Base-by-base conservation (phyloP, 2,113 vertebrate genomes). In the Actenoides lindsayi region DNA sequence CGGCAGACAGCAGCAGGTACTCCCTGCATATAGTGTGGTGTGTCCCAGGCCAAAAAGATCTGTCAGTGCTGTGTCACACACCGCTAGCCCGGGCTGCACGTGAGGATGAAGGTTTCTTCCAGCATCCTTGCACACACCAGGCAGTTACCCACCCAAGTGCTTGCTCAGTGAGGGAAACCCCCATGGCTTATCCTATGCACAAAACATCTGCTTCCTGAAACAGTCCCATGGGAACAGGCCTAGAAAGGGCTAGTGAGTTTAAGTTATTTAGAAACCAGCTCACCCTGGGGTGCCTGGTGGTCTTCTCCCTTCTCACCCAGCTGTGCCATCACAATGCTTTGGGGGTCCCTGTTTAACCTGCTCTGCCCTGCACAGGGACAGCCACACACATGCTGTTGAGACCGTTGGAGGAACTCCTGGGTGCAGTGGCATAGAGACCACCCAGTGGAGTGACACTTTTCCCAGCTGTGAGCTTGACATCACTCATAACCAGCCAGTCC, bases 401-500 rank as follows among this genome's bases (percentile, higher is more conserved):
- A 86, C 96, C 87, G 79, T 78, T 98, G 3, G 97, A 98, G 89
- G 97, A 93, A 46, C 51, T 74, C 78, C 92, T 97, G 19, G 96
- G 74, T 65, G 82, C 51, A 5, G 60, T 75, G 6, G 63, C 44
- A 19, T 96, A 18, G 93, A 97, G 87, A 63, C 96, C 96, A 16
- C 18, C 68, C 4, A 87, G 97, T 9, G 80, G 96, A 12, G 87
- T 95, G 42, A 95, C 83, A 48, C 91, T 94, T 44, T 65, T 95
- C n/a, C 79, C 89, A 4, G 21, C 65, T 31, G 65, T 59, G 60
- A 92, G 67, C 6, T 31, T 23, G 0, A 21, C 92, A 10, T 90
- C 50, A 1, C 70, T 80, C 53, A 91, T 89, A 44, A 31, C 85
- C 41, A 68, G 75, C 10, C 62, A 70, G 1, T 54, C 90, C 4